Percentiles rank a stretch among this genome's conserved stretches.
Conservation (phyloP, 2,113 vertebrate species). For the Psittacula cyanocephala region DNA sequence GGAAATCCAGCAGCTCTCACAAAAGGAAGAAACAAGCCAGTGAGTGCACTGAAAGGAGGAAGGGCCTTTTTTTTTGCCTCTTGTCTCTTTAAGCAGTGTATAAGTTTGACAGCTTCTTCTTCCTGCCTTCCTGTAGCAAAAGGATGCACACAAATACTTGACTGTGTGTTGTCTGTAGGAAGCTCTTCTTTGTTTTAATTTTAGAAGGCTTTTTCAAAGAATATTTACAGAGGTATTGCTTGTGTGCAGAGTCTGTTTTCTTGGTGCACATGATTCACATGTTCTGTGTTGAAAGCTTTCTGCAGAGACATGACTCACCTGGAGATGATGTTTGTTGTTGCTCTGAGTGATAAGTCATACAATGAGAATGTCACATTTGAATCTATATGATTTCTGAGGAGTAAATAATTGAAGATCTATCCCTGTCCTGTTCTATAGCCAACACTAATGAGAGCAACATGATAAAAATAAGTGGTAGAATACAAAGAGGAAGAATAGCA, state of each 20-base stretch:
- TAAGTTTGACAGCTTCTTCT: neutral
- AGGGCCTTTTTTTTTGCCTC: neutral
- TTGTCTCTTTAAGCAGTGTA: neutral
- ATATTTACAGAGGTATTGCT: neutral
- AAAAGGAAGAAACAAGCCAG: constrained; percentile 87
- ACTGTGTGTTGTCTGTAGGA: neutral
- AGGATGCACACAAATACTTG: neutral
- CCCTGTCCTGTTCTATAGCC: neutral
- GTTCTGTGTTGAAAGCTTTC: neutral
- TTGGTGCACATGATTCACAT: neutral
- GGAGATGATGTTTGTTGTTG: neutral
- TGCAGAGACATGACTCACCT: neutral
- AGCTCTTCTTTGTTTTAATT: neutral
- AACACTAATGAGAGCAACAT: neutral
- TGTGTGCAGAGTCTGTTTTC: neutral
- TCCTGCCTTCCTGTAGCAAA: neutral
- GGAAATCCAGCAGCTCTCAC: constrained; percentile 68
- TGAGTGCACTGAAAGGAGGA: constrained; percentile 74
- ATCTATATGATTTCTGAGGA: neutral
- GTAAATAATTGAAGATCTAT: neutral
- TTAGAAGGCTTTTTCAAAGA: neutral
- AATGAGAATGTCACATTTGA: neutral
- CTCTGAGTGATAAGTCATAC: neutral
- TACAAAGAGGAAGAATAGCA: neutral
- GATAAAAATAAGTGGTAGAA: neutral